Base-by-base conservation (phyloP, 2,888 invertebrate species). In the Limulus polyphemus region DNA sequence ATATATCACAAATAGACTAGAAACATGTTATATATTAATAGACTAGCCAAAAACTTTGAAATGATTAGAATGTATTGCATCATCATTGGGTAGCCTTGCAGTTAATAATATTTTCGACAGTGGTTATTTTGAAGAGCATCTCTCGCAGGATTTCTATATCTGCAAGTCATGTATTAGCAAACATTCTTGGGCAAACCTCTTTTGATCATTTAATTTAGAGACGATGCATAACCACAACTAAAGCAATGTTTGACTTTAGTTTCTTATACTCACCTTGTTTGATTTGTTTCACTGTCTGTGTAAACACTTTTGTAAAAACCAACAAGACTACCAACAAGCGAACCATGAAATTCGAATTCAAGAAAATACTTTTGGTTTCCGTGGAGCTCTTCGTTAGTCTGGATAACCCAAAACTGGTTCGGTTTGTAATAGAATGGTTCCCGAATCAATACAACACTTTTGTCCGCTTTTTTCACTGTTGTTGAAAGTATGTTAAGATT, bases 221-320 rank as follows among this genome's bases (percentile, higher is more conserved):
- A 51, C 1, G 9, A 5, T 32, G 7, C 32, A 32, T 32, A 32
- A 32, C 32, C 32, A 32, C 32, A 5, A 32, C 3, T 7, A 32
- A 32, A 32, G 3, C 32, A 32, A 32, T 32, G 7, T 32, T 2
- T 32, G 32, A 32, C 32, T 32, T 32, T 32, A 32, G 32, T 32
- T 1, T 32, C 32, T 5, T 32, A 32, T 32, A 32, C 7, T n/a
- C n/a, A 54, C 54, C 32, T 54, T n/a, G 54, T 54, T 54, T 54
- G 13, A 3, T 32, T 32, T 11, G 54, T 54, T 11, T 13, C 32
- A 11, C 11, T 54, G 57, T 80, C 74, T 69, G 80, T 80, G 74
- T 90, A 90, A 0, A 87, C 87, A 76, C 88, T 89, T 70, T 88
- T 81, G 73, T 90, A 90, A 76, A 90, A 89, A 55, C 90, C 90